Base-by-base conservation (phyloP, 2,888 invertebrate species). In the Tyria jacobaeae region DNA sequence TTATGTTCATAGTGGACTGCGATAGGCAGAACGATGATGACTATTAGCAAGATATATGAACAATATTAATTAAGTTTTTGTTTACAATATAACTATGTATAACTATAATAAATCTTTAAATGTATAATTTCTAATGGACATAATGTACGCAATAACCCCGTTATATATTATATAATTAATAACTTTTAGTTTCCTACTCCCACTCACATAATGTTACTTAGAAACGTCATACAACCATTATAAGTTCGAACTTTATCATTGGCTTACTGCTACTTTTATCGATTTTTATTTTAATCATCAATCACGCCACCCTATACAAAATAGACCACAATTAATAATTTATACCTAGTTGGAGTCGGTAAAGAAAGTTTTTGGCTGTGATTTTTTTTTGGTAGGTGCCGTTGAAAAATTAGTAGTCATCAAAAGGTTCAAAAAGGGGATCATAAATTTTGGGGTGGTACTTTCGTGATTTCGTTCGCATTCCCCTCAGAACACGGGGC, bases 331-430 rank as follows among this genome's bases (percentile, higher is more conserved):
- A 77, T 81, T 82, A 79, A 83, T 82, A 82, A 83, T 83, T 83
- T 75, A 79, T 80, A 76, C 71, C 75, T 75, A 76, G 76, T 78
- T 76, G 71, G 65, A 76, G 68, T 74, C 68, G 69, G 73, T 71
- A 76, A 80, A 79, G 75, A 76, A 82, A 83, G 73, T 82, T 80
- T 71, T 69, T 67, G 68, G 72, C 80, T 79, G 84, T 79, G 80
- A 82, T 83, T 83, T 85, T 87, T n/a, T 81, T 79, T 75, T 63
- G 74, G 68, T 78, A 72, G 78, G 71, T 66, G 72, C 82, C 77
- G 72, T 79, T 88, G 87, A 89, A 90, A 91, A 91, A 90, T 90
- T 90, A 85, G 87, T 83, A 89, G 89, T 87, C 90, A 86, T 88
- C 86, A 86, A 87, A n/a, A 87, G 84, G 88, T 87, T 86, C 83